These are phyloP conservation scores for Acanthis flammea DNA, from an alignment of 2,797 vertebrate species.

Conservation along the genomic window DNA sequence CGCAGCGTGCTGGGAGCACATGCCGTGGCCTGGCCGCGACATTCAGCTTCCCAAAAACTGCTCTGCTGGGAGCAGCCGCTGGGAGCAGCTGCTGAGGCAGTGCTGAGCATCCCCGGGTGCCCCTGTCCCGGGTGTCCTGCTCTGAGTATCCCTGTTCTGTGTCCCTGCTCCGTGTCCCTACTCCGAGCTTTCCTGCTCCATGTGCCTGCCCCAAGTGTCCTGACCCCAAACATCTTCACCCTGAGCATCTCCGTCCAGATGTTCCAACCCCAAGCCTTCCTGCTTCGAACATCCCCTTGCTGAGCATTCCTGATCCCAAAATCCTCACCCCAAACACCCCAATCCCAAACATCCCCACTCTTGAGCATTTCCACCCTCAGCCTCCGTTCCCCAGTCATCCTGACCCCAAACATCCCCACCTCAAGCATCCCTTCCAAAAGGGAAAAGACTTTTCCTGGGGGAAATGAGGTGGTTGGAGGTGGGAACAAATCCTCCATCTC, in stretches of 20 bases:
- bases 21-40: not conserved
- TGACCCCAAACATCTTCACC: not conserved
- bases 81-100: not conserved
- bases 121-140: not conserved
- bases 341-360: not conserved
- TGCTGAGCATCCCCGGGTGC: not conserved
- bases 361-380: not conserved
- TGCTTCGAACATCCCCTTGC: not conserved
- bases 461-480: not conserved
- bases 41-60: not conserved
- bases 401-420: not conserved
- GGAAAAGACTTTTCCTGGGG: not conserved
- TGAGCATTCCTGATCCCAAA: not conserved
- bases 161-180: not conserved
- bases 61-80: not conserved
- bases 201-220: not conserved
- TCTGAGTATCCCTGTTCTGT: rapidly evolving
- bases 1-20: not conserved
- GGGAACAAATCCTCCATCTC: not conserved
- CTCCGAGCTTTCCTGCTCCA: no score
- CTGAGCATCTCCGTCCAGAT: rapidly evolving
- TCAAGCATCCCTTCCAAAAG: not conserved
- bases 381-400: not conserved
- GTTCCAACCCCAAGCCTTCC: not conserved
- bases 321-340: rapidly evolving